Evolutionary conservation across 2,113 vertebrate genomes (phyloP).

Genomic region (Cricetomys ansorgei): DNA sequence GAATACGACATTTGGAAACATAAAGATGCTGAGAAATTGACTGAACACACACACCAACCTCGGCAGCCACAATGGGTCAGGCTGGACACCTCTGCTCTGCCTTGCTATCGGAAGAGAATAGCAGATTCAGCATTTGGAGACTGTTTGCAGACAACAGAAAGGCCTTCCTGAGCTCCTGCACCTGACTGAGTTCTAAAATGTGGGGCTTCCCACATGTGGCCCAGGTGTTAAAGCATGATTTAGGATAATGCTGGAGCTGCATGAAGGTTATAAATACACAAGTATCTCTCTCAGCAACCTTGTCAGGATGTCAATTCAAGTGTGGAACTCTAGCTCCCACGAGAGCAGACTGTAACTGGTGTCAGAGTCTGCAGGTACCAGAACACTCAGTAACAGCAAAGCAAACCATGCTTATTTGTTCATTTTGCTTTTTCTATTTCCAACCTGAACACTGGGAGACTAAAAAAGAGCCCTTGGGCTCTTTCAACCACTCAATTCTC

Average conservation of each 20-base stretch:
- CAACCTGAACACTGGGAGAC: not conserved
- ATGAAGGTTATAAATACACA: not conserved
- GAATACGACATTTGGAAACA: not conserved
- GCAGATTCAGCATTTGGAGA: not conserved
- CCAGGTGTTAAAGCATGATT: not conserved
- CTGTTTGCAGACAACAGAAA: not conserved
- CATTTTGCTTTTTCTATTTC: not conserved
- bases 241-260: not conserved
- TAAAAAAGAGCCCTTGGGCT: not conserved
- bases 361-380: fast-evolving
- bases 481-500: not conserved
- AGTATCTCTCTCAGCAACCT: not conserved
- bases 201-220: not conserved
- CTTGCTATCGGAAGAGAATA: not conserved
- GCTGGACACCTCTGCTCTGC: not conserved
- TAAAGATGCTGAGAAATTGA: not conserved
- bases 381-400: not conserved
- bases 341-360: not conserved
- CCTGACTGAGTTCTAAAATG: not conserved
- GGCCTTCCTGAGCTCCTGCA: too few species aligned
- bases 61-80: fast-evolving
- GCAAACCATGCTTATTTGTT: fast-evolving
- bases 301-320: not conserved
- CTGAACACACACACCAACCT: fast-evolving
- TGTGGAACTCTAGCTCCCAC: not conserved